These are phyloP conservation scores for Motacilla alba DNA, from an alignment of 2,113 vertebrate species.

Conservation along the genomic window DNA sequence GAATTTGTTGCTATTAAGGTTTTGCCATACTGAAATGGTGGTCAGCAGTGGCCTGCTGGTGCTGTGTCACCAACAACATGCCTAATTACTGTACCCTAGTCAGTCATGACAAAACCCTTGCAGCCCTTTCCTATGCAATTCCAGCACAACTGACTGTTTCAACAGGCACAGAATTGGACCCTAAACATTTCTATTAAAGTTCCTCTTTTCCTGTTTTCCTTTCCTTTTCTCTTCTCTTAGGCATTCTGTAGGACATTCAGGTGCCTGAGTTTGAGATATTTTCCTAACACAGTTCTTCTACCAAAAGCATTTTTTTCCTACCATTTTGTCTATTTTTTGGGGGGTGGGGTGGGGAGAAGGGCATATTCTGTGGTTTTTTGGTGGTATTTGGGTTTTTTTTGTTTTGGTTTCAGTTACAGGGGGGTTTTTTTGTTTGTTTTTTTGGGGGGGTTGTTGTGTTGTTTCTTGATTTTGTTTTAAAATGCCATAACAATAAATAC, in stretches of 20 bases:
- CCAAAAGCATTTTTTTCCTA: neutral
- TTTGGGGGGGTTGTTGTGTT: too few species aligned
- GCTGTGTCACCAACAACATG: neutral
- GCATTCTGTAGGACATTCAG: neutral
- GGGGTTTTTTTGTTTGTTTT: neutral
- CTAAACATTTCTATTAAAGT: neutral
- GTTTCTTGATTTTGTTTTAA: neutral
- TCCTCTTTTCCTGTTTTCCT: neutral
- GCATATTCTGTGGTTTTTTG: neutral
- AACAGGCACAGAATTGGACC: neutral
- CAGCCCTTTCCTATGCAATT: neutral
- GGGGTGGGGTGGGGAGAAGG: accelerated
- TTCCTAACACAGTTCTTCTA: neutral
- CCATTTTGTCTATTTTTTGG: neutral
- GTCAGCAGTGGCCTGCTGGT: neutral
- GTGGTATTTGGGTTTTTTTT: neutral
- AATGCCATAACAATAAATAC: neutral
- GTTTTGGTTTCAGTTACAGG: accelerated
- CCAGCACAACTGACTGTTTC: neutral
- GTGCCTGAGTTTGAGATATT: neutral
- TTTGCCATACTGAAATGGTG: neutral
- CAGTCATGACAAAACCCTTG: neutral
- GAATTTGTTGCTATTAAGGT: neutral
- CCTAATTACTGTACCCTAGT: neutral
- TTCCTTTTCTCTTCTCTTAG: neutral